Evolutionary conservation across 2,888 invertebrate genomes (phyloP), one percentile per base, ranked within the genome.

Genomic region (Rhaphigaster nebulosa): DNA sequence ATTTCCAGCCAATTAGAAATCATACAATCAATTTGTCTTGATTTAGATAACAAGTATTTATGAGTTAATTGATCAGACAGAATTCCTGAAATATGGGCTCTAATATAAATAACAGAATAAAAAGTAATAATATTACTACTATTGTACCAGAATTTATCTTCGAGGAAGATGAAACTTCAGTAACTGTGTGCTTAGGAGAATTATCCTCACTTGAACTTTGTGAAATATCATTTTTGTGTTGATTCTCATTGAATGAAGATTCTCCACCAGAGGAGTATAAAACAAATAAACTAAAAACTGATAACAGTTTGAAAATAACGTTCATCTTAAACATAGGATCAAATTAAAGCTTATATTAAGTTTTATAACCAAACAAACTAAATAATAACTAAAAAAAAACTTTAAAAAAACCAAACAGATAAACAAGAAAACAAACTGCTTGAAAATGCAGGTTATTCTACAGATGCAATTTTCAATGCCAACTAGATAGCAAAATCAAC

Each of bases 251-350:
- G 26, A 84, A 84, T 10, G 88, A 41, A n/a, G 88, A 60, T n/a
- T 88, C 88, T 60, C 88, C 88, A 23, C 54, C 20, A 88, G 41
- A 60, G 1, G 38, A 88, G 41, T 54, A 88, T 34, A 88, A n/a
- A 20, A 88, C 45, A 88, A 88, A 60, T 34, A 88, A 60, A 88
- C 88, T 88, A 65, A 60, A 41, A 54, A 88, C 41, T 88, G 88
- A 60, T 56, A 88, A 41, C 38, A 29, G 38, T 60, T 56, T 54
- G 34, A 54, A 60, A 41, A 88, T 54, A 60, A 60, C 54, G 60
- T 88, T 88, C 88, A 88, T 88, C 41, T 54, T 60, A 41, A 60
- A 88, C 15, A 45, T 45, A 84, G 45, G 20, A 70, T 34, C 15
- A 41, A 84, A 45, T 18, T 45, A 45, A 26, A 45, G 0, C 26